Conservation (phyloP, 1,140 invertebrate species). For the Oryctes rhinoceros region DNA sequence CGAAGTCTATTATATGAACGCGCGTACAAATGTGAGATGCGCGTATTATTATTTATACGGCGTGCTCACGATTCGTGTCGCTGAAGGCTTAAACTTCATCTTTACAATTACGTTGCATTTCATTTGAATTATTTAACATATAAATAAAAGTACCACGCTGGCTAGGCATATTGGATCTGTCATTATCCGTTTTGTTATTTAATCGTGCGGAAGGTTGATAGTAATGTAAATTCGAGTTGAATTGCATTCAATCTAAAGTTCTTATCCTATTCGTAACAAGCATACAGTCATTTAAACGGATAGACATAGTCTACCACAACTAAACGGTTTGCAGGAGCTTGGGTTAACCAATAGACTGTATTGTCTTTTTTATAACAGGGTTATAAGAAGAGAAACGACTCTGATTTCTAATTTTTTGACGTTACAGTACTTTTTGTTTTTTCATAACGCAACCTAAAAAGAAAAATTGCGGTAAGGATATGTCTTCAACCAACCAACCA, state of each 20-base stretch:
- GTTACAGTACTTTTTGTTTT: too few relatives aligned
- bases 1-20: not conserved
- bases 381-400: too few relatives aligned
- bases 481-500: too few relatives aligned
- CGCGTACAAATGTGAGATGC: not conserved
- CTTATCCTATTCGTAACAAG: too few relatives aligned
- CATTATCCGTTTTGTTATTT: conserved; percentile 8
- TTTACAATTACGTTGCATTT: conserved; percentile 25
- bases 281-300: too few relatives aligned
- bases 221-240: not conserved
- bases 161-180: conserved; percentile 19
- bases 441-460: too few relatives aligned
- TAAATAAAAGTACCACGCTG: not conserved
- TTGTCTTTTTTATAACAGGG: too few relatives aligned
- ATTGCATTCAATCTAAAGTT: not conserved
- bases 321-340: too few relatives aligned
- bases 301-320: too few relatives aligned
- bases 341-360: too few relatives aligned
- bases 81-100: not conserved
- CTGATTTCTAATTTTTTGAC: too few relatives aligned
- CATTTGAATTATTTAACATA: conserved; percentile 28
- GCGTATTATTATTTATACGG: not conserved
- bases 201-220: not conserved
- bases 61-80: not conserved
- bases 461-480: too few relatives aligned